Base-by-base conservation (phyloP, 2,888 invertebrate genomes). In the Xylota segnis region DNA sequence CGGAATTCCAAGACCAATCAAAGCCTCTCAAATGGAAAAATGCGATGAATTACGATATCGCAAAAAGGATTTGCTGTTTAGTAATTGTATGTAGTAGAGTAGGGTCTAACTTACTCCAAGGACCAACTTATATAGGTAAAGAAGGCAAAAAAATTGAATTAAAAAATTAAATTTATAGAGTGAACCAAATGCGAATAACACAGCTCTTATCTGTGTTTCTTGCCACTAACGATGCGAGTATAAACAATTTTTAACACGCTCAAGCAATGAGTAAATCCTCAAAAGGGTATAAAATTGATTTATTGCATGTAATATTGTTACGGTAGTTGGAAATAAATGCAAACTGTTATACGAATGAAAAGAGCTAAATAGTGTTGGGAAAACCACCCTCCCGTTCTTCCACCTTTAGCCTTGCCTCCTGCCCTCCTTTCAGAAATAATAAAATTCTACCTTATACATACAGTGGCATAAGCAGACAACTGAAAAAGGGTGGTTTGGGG, bases 281-380 rank as follows among this genome's bases (percentile, higher is more conserved):
- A 34, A 75, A 84, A 74, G 34, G 43, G 47, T 37, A 79, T 84
- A 59, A 79, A 81, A 81, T 76, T 86, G 84, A 86, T 81, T 86
- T 76, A 86, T 76, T 58, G 47, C 76, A 65, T 81, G 71, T 81
- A 76, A 76, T 81, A 81, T 75, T 74, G 75, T 65, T 63, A 75
- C 75, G 70, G 70, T 81, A 81, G 81, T 76, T 76, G 81, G 81
- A 86, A 71, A 86, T 86, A 86, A 86, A 81, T 66, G 81, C 81
- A 82, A 86, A 86, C 75, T 86, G 81, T 81, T 81, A 71, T 76
- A 71, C 81, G 65, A 78, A 68, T 56, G 32, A 58, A 63, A 58
- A 52, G 65, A 81, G 52, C 50, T 63, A 70, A 47, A 71, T 75
- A 81, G 71, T 81, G 65, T 47, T 66, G 52, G n/a, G 34, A 10